Conservation (phyloP, 1,140 invertebrate species). For the Adoxophyes honmai region DNA sequence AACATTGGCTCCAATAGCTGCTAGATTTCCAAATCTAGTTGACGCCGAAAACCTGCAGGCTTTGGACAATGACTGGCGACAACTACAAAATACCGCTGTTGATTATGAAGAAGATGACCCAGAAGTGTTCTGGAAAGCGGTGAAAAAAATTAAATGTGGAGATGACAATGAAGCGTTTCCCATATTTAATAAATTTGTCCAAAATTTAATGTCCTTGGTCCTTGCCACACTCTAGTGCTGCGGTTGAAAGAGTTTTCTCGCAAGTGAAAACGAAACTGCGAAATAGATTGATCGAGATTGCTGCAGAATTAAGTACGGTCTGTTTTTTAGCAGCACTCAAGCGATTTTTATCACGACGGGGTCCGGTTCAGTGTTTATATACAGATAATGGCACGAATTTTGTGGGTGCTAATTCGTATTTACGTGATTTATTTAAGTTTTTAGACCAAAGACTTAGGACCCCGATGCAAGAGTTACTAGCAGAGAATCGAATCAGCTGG, state of each 20-base stretch:
- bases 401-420: too few species aligned
- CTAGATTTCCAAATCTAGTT: neutral
- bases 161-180: neutral
- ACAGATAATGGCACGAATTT: too few species aligned
- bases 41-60: neutral
- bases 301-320: too few species aligned
- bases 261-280: constrained; percentile 21
- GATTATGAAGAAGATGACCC: neutral
- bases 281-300: too few species aligned
- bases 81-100: neutral
- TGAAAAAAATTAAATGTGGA: neutral
- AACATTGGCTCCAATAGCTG: neutral
- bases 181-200: neutral
- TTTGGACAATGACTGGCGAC: neutral
- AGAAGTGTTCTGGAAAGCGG: neutral
- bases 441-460: too few species aligned
- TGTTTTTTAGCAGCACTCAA: too few species aligned
- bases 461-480: too few species aligned
- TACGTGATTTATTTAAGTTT: too few species aligned
- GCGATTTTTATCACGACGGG: too few species aligned
- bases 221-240: constrained; percentile 22
- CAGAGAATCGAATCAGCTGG: too few species aligned
- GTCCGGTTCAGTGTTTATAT: too few species aligned
- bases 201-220: neutral
- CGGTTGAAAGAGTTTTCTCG: constrained; percentile 25